Evolutionary conservation across 2,888 invertebrate species (phyloP), one percentile per base, ranked within the genome.

Genomic region (Patella pellucida): DNA sequence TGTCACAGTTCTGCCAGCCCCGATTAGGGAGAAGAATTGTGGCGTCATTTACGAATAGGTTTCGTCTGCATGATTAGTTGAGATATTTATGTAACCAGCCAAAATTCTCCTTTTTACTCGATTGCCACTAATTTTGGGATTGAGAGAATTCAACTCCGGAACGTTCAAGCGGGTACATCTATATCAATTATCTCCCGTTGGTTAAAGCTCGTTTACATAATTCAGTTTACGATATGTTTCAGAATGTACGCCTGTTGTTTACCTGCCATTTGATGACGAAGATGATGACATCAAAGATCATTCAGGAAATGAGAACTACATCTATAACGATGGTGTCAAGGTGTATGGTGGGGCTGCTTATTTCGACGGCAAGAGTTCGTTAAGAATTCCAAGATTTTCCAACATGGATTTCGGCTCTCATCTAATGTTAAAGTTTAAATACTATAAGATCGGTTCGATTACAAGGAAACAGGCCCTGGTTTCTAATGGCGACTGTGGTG

Each of bases 311-410:
- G 74, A 78, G 71, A 79, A 79, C 72, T 78, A 70, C 73, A 67
- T 81, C 0, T 77, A 79, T 72, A 76, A 72, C 15, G 81, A 85
- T 50, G 84, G 84, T 68, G 87, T 87, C n/a, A 68, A 73, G 19
- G 80, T 86, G 31, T 50, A 71, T 15, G 73, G 82, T 41, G 85
- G 85, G 50, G 74, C 77, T 1, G 87, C 84, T 11, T 76, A 79
- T 16, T 87, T 87, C 52, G 79, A 86, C 73, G 87, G 86, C 15
- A 81, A 81, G n/a, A 80, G 83, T 70, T 72, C 82, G 68, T 76
- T 87, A n/a, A 76, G 83, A 14, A 84, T 87, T 11, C 86, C 84
- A 3, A 74, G 85, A n/a, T 87, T 86, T 74, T 82, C 85, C 68
- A 87, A 86, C 69, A 72, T 82, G 14, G 81, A 81, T 19, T 80